phyloP scores from a whole-genome alignment of 2,797 vertebrate genomes.

The Chloroceryle inda region DNA sequence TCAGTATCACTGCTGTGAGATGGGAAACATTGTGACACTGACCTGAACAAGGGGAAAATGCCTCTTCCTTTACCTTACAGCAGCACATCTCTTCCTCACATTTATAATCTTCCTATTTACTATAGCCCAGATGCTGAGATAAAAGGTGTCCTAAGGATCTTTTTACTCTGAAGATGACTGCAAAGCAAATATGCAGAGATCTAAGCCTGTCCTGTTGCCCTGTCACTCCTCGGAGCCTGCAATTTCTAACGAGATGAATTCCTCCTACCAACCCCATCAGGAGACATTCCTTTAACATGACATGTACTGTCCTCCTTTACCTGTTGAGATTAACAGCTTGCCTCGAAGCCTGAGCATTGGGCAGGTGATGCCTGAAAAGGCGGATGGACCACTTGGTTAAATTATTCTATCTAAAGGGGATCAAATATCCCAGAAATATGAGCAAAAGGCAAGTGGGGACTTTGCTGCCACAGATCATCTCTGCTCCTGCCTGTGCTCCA shows the following conservation, averaged over 20 bases:
- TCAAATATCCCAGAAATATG: background rate
- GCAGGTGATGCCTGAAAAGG: background rate
- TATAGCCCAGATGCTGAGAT: background rate
- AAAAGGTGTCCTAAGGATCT: background rate
- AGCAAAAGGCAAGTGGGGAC: background rate
- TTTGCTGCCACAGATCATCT: background rate
- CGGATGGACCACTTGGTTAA: background rate
- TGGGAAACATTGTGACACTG: background rate
- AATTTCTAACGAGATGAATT: background rate
- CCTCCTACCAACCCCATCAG: background rate
- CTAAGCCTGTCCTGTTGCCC: background rate
- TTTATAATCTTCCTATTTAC: background rate
- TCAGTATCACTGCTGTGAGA: background rate
- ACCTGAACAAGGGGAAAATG: background rate
- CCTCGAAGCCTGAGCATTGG: background rate
- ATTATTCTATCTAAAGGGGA: background rate
- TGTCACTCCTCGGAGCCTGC: background rate
- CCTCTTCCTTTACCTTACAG: background rate
- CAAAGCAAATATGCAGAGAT: rapidly evolving
- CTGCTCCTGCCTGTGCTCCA: background rate
- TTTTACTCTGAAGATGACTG: background rate
- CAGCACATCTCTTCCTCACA: background rate
- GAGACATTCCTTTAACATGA: background rate
- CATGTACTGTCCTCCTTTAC: background rate
- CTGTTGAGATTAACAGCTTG: background rate